Percentiles rank a stretch among this genome's conserved stretches.
These are phyloP conservation scores for Orestias chungarensis DNA, from an alignment of 2,797 vertebrate genomes.

Conservation along the genomic window DNA sequence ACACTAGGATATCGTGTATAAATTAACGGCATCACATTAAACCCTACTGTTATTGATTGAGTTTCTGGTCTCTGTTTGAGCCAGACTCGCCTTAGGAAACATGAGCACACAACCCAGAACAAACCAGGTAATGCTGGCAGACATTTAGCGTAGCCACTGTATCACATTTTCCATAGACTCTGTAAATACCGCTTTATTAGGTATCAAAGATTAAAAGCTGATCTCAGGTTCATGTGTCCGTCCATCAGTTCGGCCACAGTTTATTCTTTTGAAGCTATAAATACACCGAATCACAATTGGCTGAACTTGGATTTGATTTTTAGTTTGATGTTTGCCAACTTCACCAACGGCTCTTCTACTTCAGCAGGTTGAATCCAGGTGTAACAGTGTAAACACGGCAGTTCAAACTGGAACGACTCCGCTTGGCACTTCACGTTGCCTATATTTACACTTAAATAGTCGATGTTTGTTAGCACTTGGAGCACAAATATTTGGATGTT, in stretches of 20 bases:
- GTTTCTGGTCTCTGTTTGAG: no score
- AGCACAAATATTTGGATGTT: slow-evolving; percentile 5
- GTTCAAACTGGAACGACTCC: not conserved
- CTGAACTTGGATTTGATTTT: not conserved
- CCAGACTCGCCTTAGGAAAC: no score
- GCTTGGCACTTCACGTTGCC: not conserved
- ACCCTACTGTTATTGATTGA: no score
- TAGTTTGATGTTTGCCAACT: not conserved
- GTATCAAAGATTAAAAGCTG: not conserved
- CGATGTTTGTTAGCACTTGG: not conserved
- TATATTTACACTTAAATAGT: slow-evolving; percentile 1
- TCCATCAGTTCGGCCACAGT: not conserved
- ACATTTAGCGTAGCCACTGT: not conserved
- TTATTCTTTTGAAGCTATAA: not conserved
- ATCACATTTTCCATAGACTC: not conserved
- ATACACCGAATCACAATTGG: not conserved
- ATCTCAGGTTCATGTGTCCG: not conserved
- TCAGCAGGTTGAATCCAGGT: not conserved
- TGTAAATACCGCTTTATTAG: not conserved
- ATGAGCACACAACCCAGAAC: not conserved
- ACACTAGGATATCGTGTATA: not conserved
- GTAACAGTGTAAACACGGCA: not conserved
- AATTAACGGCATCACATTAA: not conserved
- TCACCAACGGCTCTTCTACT: not conserved
- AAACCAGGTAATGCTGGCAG: not conserved